phyloP scores from a whole-genome alignment of 1,140 invertebrate genomes.

The Laupala kohalensis region DNA sequence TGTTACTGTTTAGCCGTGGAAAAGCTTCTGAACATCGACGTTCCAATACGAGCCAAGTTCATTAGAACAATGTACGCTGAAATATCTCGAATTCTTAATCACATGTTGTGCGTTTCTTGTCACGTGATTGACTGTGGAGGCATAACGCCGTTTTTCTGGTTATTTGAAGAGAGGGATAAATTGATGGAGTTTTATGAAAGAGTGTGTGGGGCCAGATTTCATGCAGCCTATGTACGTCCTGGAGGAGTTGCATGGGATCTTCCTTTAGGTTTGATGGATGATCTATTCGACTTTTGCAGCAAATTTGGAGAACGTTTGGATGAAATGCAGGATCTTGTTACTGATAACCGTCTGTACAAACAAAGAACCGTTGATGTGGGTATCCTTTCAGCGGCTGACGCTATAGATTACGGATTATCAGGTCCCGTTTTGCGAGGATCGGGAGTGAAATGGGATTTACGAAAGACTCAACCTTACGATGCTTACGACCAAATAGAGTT shows the following conservation, averaged over 20 bases:
- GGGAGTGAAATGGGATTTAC: slow-evolving; percentile 81
- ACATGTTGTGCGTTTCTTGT: slow-evolving; percentile 61
- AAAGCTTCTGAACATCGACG: slow-evolving; percentile 63
- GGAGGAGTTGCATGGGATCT: slow-evolving; percentile 70
- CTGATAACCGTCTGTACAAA: slow-evolving; percentile 69
- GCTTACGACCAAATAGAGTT: slow-evolving; percentile 74
- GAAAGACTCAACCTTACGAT: slow-evolving; percentile 75
- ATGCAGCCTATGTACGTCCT: slow-evolving; percentile 71
- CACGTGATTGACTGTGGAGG: slow-evolving; percentile 68
- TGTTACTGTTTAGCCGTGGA: slow-evolving; percentile 62
- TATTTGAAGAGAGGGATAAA: slow-evolving; percentile 81
- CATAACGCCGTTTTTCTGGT: slow-evolving; percentile 79
- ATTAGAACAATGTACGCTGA: slow-evolving; percentile 59
- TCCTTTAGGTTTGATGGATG: slow-evolving; percentile 71
- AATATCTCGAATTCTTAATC: slow-evolving; percentile 68
- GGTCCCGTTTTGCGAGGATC: slow-evolving; percentile 68
- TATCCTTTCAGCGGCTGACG: slow-evolving; percentile 61
- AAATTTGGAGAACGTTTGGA: slow-evolving; percentile 66
- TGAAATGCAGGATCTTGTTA: slow-evolving; percentile 73
- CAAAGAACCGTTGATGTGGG: slow-evolving; percentile 67
- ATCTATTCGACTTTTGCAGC: slow-evolving; percentile 61
- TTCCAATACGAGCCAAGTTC: slow-evolving; percentile 59
- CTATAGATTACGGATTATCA: slow-evolving; percentile 65
- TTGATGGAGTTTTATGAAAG: slow-evolving; percentile 78
- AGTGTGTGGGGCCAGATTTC: slow-evolving; percentile 68